Percentiles rank a stretch among this genome's conserved stretches.
Conservation (phyloP, 1,140 invertebrate genomes). For the Probaryconus sp. region DNA sequence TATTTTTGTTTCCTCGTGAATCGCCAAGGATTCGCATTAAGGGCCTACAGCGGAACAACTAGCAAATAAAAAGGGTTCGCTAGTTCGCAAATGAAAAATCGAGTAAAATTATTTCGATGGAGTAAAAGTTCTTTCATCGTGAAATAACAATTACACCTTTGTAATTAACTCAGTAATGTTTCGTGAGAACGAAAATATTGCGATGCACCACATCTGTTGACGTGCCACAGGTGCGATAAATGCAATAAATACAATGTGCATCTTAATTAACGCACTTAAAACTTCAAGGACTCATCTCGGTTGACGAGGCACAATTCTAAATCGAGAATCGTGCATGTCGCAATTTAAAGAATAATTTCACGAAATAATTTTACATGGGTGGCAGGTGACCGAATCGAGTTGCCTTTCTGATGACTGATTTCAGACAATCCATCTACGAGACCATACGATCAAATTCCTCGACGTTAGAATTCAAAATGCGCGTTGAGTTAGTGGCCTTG, state of each 20-base stretch:
- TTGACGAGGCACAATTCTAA: conserved; percentile 29
- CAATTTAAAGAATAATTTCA: conserved; percentile 21
- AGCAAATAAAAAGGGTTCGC: no score
- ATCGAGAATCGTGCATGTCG: conserved; percentile 21
- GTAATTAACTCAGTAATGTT: not conserved
- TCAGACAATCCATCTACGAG: no score
- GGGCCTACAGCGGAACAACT: conserved; percentile 13
- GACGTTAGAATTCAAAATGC: no score
- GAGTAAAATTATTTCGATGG: no score
- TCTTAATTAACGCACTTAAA: conserved; percentile 49
- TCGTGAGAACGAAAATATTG: conserved; percentile 1
- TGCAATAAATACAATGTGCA: conserved; percentile 19
- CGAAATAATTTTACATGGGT: conserved; percentile 20
- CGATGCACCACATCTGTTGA: conserved; percentile 38
- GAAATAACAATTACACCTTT: not conserved
- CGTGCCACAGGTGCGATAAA: conserved; percentile 40
- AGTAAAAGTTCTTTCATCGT: no score
- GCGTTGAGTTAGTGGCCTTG: no score
- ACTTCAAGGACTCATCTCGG: conserved; percentile 43
- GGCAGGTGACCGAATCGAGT: conserved; percentile 19
- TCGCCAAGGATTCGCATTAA: conserved; percentile 10
- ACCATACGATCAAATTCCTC: no score
- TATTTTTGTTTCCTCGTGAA: no score
- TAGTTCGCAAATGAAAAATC: no score
- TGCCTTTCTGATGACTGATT: no score